These are phyloP conservation scores for Acleris sparsana DNA, from an alignment of 2,888 invertebrate genomes.

Conservation along the genomic window DNA sequence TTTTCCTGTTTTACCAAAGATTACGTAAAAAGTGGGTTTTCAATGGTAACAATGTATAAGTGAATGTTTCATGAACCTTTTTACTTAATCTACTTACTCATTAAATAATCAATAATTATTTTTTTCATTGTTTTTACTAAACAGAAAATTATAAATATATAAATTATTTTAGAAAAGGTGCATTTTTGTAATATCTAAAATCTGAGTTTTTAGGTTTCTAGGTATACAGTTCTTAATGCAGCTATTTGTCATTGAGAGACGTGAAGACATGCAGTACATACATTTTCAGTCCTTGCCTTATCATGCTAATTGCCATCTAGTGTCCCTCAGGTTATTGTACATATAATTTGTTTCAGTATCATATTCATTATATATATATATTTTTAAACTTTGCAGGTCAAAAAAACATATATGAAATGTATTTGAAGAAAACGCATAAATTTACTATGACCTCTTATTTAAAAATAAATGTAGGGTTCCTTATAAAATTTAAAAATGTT, in stretches of 20 bases:
- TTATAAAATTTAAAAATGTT: neutral
- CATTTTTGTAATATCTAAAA: slow-evolving; percentile 20
- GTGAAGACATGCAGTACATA: slow-evolving; percentile 27
- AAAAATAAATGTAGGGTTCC: slow-evolving; percentile 9
- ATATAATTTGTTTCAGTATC: neutral
- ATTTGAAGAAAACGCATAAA: slow-evolving; percentile 9
- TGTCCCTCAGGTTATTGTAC: neutral
- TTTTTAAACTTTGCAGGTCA: neutral
- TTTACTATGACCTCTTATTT: slow-evolving; percentile 4
- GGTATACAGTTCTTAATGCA: slow-evolving; percentile 22
- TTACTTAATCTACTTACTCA: neutral
- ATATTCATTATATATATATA: too few species aligned
- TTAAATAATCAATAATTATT: neutral
- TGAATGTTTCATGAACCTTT: slow-evolving; percentile 8
- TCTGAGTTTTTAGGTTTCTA: slow-evolving; percentile 33
- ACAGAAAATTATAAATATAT: slow-evolving; percentile 3
- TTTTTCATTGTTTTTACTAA: slow-evolving; percentile 2
- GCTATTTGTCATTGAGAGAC: slow-evolving; percentile 18
- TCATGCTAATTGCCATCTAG: slow-evolving; percentile 5
- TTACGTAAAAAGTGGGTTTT: neutral
- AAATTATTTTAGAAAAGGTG: slow-evolving; percentile 25
- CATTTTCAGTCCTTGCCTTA: slow-evolving; percentile 20
- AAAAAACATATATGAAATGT: slow-evolving; percentile 1
- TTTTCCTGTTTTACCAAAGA: too few species aligned
- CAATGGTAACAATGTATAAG: neutral